Conservation (phyloP, 2,113 vertebrate genomes). For the Ameiurus melas region DNA sequence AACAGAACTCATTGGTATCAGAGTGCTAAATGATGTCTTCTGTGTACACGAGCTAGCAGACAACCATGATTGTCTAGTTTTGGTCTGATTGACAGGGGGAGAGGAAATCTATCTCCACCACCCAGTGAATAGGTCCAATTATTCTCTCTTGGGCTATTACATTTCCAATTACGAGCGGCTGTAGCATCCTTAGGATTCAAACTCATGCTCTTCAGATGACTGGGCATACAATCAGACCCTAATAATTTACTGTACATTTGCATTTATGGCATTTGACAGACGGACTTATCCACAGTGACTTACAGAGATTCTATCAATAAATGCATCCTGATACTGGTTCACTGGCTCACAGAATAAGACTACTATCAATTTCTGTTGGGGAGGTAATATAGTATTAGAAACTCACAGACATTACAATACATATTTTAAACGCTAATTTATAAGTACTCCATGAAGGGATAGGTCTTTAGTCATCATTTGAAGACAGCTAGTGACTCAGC, state of each 20-base stretch:
- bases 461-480: neutral
- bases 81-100: neutral
- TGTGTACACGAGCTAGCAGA: neutral
- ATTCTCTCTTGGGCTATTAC: neutral
- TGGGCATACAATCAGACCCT: neutral
- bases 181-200: neutral
- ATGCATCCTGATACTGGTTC: neutral
- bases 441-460: neutral
- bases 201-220: neutral
- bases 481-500: neutral
- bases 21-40: neutral
- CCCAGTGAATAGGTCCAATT: neutral
- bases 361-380: neutral
- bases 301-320: neutral
- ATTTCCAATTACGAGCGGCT: neutral
- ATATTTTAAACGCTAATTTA: neutral
- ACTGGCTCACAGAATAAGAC: neutral
- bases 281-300: neutral
- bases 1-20: neutral
- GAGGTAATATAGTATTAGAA: neutral
- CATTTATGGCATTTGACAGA: neutral
- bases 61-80: neutral
- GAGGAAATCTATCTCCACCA: neutral
- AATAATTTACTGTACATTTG: neutral
- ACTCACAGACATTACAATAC: neutral